Evolutionary conservation across 2,888 invertebrate genomes (phyloP), one percentile per base, ranked within the genome.

Genomic region (Dorcus parallelipipedus): DNA sequence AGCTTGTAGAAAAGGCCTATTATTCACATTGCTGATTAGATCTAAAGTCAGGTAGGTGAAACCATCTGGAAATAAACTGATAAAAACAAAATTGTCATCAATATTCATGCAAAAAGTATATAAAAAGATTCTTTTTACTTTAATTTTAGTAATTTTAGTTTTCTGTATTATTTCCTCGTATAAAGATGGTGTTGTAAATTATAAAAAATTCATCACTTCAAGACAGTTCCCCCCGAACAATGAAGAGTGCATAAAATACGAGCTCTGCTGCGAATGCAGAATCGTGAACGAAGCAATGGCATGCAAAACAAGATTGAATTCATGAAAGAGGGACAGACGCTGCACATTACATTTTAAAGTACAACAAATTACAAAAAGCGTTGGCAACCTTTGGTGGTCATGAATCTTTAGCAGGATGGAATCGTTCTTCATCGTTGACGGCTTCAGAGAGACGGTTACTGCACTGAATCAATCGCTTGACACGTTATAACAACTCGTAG

Each of bases 381-480:
- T 62, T 66, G 64, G 62, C 64, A 65, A 63, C 60, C 61, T 61
- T 61, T 51, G 56, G 61, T 61, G 64, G 57, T 54, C 65, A 64
- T 67, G 67, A 67, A 65, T 67, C 66, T 66, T 63, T 55, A 61
- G 59, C 61, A 61, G 63, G 63, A 65, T 61, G 64, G 58, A 62
- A 61, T 62, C 64, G 60, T 66, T 63, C 64, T 52, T 66, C 64
- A 66, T 64, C 48, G 60, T 57, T 59, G 67, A 64, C 67, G 62
- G 62, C 54, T 54, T 65, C 60, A 60, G 55, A 59, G 61, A 62
- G 64, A 64, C 62, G 59, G 63, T 59, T 59, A 59, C 56, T 54
- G 59, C 64, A 66, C 60, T 66, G 67, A 67, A 67, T 68, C 67
- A 68, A 68, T 66, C 64, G 54, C 43, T 51, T 63, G 63, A 63